Conservation (phyloP, 2,888 invertebrate species). For the Euplagia quadripunctaria region DNA sequence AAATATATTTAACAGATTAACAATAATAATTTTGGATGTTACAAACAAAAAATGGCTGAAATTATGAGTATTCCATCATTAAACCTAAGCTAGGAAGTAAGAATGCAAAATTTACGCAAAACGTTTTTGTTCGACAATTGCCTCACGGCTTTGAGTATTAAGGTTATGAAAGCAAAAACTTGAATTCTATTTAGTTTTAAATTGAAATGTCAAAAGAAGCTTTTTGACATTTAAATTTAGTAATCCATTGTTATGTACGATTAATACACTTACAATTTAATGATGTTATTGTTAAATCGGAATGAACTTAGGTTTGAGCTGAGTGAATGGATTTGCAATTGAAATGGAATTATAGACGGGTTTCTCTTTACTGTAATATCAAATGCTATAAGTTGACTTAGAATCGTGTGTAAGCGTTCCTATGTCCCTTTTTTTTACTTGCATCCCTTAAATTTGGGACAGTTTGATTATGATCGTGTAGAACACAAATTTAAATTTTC, state of each 20-base stretch:
- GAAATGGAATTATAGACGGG: too few relatives aligned
- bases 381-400: too few relatives aligned
- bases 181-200: conserved; percentile 41
- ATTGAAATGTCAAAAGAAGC: conserved; percentile 15
- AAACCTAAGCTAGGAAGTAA: conserved; percentile 18
- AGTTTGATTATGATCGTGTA: too few relatives aligned
- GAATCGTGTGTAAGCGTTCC: too few relatives aligned
- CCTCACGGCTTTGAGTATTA: conserved; percentile 22
- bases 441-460: too few relatives aligned
- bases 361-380: too few relatives aligned
- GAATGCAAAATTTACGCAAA: neutral
- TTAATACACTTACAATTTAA: conserved; percentile 39
- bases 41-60: neutral
- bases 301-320: too few relatives aligned
- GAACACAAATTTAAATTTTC: too few relatives aligned
- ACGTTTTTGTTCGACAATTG: conserved; percentile 13
- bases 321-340: too few relatives aligned
- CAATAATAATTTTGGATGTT: neutral
- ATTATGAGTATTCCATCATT: neutral
- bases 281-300: conserved; percentile 35
- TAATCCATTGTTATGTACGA: conserved; percentile 49
- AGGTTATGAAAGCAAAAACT: conserved; percentile 32
- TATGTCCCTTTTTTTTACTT: too few relatives aligned
- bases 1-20: neutral
- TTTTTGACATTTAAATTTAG: conserved; percentile 52